Conservation (phyloP, 2,113 vertebrate species). For the Cyprinodon variegatus region DNA sequence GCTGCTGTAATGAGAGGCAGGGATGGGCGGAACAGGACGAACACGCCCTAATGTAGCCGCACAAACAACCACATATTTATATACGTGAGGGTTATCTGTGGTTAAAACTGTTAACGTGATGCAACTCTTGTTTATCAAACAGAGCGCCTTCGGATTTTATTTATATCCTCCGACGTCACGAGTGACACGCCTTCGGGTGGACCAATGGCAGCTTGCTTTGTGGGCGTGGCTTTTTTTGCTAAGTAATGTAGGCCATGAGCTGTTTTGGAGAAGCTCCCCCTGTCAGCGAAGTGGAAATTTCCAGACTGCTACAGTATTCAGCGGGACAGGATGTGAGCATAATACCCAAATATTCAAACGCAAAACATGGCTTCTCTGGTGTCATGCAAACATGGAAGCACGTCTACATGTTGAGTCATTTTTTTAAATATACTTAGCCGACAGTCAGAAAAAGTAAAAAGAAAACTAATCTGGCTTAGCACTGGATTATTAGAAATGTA, state of each 20-base stretch:
- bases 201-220: conserved; percentile 71
- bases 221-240: conserved; percentile 36
- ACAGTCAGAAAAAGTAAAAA: too few species aligned
- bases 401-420: too few species aligned
- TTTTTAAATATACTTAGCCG: too few species aligned
- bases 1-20: background rate
- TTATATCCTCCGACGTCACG: conserved; percentile 36
- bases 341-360: background rate
- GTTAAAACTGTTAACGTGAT: background rate
- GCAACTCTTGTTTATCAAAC: background rate
- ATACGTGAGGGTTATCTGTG: background rate
- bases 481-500: too few species aligned
- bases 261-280: conserved; percentile 1
- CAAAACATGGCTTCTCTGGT: background rate
- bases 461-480: too few species aligned
- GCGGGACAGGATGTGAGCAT: too few species aligned
- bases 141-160: background rate
- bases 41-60: background rate
- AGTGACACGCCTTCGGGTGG: conserved; percentile 68
- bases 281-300: conserved; percentile 64
- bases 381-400: too few species aligned
- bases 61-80: background rate
- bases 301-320: conserved; percentile 39
- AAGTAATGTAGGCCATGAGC: background rate
- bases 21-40: background rate